Base-by-base conservation (phyloP, 2,113 vertebrate genomes). In the Barnardius zonarius region DNA sequence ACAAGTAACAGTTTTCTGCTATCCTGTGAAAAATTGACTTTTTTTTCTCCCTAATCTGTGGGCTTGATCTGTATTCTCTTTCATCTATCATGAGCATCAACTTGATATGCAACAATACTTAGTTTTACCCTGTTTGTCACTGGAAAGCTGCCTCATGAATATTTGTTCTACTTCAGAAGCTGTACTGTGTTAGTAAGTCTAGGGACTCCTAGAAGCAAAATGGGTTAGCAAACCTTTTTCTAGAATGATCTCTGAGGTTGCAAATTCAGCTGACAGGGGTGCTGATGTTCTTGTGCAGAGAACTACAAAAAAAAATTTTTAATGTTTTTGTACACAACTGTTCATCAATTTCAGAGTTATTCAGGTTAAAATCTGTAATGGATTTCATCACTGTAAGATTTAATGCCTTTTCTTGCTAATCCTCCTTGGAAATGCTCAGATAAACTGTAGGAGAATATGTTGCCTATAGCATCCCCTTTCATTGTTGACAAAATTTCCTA, bases 391-490 rank as follows among this genome's bases (percentile, higher is more conserved):
- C 61, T 92, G 39, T 44, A 70, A 83, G 48, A 81, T 78, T 94
- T 93, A 83, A 52, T 80, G 52, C 61, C 9, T 93, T 86, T 93
- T 81, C 79, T 63, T 93, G 77, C 22, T 94, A 96, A 95, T 96
- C 72, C 61, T 95, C 55, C 69, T 20, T 80, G 69, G 79, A 90
- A 94, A 86, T 80, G 43, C 88, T 86, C 61, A 90, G 95, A 93
- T 96, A 80, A 96, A 88, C 59, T 69, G n/a, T 82, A 77, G 46
- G 67, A 80, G 87, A 81, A 90, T 81, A 20, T 55, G 33, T 90
- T 83, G 79, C 90, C 76, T 90, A 11, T 55, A 86, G 93, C 82
- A 93, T 88, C 41, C 79, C 82, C 75, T 88, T 94, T 77, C 85
- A 74, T 43, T 92, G 85, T 94, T 96, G 75, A 92, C 51, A 86